These are phyloP conservation scores for Leptarthrus brevirostris DNA, from an alignment of 2,888 invertebrate genomes.

Conservation along the genomic window DNA sequence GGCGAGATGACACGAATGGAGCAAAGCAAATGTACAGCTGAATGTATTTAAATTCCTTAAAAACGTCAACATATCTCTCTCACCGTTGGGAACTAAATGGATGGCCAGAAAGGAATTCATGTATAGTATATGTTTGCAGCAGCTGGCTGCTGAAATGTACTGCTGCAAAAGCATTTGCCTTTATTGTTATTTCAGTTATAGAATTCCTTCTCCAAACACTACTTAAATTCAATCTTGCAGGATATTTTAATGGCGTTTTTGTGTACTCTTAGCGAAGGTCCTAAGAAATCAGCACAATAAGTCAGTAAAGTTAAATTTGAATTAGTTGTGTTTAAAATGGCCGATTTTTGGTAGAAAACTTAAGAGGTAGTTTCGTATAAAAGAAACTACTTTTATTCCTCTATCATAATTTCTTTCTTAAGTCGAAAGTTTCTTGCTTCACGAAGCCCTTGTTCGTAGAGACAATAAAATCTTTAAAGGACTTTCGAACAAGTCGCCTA, in stretches of 20 bases:
- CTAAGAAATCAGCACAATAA: too few relatives aligned
- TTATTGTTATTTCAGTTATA: slow-evolving; percentile 12
- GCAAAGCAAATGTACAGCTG: not conserved
- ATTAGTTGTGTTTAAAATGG: too few relatives aligned
- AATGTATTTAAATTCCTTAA: slow-evolving; percentile 35
- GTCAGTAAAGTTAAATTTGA: too few relatives aligned
- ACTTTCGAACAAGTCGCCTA: too few relatives aligned
- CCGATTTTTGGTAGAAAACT: too few relatives aligned
- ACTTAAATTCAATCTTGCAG: slow-evolving; percentile 31
- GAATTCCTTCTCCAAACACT: slow-evolving; percentile 16
- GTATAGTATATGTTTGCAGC: slow-evolving; percentile 26
- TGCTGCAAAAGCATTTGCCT: slow-evolving; percentile 23
- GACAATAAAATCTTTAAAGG: too few relatives aligned
- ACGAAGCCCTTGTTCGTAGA: too few relatives aligned
- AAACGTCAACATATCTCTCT: not conserved
- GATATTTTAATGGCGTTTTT: slow-evolving; percentile 19
- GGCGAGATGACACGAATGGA: slow-evolving; percentile 26
- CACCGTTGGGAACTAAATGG: slow-evolving; percentile 29
- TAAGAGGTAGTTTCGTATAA: too few relatives aligned
- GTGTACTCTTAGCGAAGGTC: too few relatives aligned
- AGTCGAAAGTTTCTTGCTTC: too few relatives aligned
- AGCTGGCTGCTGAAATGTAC: slow-evolving; percentile 13
- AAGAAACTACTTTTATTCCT: too few relatives aligned
- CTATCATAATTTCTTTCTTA: too few relatives aligned
- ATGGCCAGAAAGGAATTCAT: slow-evolving; percentile 32